Conservation (phyloP, 2,888 invertebrate species). For the Merodon equestris region DNA sequence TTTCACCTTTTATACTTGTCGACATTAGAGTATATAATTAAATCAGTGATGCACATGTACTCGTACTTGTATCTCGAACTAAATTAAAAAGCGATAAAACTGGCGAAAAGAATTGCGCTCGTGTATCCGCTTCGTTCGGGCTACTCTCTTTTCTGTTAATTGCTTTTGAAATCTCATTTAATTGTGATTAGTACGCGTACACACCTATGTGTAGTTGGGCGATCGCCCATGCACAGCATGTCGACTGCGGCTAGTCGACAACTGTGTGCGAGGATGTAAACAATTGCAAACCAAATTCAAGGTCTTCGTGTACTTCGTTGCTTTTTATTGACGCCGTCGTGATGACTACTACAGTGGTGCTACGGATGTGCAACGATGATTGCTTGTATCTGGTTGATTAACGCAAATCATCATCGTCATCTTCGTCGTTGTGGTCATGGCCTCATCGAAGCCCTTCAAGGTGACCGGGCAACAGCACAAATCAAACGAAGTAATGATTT, state of each 20-base stretch:
- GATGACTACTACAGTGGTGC: slow-evolving; percentile 32
- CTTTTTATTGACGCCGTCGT: slow-evolving; percentile 42
- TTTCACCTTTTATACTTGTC: too few relatives aligned
- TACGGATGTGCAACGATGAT: slow-evolving; percentile 59
- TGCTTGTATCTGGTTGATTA: slow-evolving; percentile 65
- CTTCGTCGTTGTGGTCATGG: slow-evolving; percentile 16
- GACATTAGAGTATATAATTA: slow-evolving; percentile 36
- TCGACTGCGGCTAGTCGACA: too few relatives aligned
- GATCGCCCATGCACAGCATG: not conserved
- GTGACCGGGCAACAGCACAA: slow-evolving; percentile 26
- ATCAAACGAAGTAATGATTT: slow-evolving; percentile 65
- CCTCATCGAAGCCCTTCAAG: not conserved
- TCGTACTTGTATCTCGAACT: slow-evolving; percentile 9
- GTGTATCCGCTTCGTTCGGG: slow-evolving; percentile 11
- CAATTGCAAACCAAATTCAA: slow-evolving; percentile 66
- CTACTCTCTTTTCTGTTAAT: slow-evolving; percentile 20
- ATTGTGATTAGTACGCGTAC: slow-evolving; percentile 59
- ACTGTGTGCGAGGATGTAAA: slow-evolving; percentile 30
- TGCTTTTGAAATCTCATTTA: slow-evolving; percentile 62
- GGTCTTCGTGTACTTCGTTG: slow-evolving; percentile 41
- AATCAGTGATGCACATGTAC: slow-evolving; percentile 19
- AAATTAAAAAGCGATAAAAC: not conserved
- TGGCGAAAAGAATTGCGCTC: slow-evolving; percentile 27
- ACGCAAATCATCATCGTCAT: slow-evolving; percentile 59
- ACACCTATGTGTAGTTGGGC: not conserved